A percentile compares a stretch with the other conserved stretches of the same genome.
Evolutionary conservation across 2,888 invertebrate genomes (phyloP).

Genomic region (Acrocyrtus sp.): DNA sequence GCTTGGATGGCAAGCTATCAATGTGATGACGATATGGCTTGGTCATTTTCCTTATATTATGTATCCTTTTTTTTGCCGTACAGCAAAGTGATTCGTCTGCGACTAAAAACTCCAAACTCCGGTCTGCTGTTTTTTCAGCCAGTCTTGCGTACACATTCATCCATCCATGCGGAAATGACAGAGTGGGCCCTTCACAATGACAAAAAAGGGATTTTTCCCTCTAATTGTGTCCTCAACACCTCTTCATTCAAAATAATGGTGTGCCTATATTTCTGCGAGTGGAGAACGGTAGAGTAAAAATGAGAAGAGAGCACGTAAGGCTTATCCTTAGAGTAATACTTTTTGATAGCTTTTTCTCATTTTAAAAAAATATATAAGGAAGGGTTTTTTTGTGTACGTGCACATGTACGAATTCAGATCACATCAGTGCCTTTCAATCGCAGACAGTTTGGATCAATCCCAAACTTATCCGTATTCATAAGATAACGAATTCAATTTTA

Average conservation of each 20-base stretch:
- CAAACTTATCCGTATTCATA: not conserved
- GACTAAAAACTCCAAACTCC: too few species aligned
- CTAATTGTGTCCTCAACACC: slow-evolving; percentile 48
- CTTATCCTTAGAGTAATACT: not conserved
- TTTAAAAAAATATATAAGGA: too few species aligned
- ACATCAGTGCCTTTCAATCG: not conserved
- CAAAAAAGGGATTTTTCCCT: slow-evolving; percentile 15
- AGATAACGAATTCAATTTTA: not conserved
- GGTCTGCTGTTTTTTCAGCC: slow-evolving; percentile 1
- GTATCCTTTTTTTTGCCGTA: too few species aligned
- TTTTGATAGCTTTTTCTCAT: not conserved
- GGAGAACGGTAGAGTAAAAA: too few species aligned
- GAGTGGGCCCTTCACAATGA: slow-evolving; percentile 49
- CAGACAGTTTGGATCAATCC: too few species aligned
- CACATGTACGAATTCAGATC: not conserved
- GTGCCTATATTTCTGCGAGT: too few species aligned
- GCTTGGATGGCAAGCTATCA: not conserved
- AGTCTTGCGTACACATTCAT: not conserved
- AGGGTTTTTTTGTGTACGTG: too few species aligned
- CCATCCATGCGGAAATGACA: slow-evolving; percentile 51
- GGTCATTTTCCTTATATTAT: not conserved
- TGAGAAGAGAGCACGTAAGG: too few species aligned
- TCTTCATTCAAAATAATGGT: slow-evolving; percentile 7
- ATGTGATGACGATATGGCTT: not conserved
- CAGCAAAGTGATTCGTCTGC: too few species aligned